Percentiles rank a stretch among this genome's conserved stretches.
phyloP scores from a whole-genome alignment of 2,113 vertebrate species.

The Pogona vitticeps region DNA sequence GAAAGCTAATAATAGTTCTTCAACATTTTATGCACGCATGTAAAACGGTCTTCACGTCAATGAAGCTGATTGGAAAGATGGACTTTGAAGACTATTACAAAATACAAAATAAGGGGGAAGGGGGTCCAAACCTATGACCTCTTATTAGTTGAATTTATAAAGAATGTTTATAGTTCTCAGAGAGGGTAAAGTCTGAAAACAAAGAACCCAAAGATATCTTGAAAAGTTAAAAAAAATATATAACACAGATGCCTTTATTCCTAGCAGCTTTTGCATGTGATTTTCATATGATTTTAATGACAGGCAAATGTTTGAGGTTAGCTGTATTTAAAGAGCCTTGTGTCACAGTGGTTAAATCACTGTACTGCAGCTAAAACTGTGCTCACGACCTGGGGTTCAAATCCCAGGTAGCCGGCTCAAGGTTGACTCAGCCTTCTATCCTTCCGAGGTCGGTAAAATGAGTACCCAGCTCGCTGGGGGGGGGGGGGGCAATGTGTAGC shows the following conservation, averaged over 20 bases:
- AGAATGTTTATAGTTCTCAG: neutral
- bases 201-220: slow-evolving; percentile 24
- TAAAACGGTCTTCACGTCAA: neutral
- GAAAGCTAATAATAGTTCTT: slow-evolving; percentile 19
- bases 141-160: slow-evolving; percentile 9
- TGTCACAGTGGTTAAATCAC: too few relatives aligned
- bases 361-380: too few relatives aligned
- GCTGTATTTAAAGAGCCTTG: too few relatives aligned
- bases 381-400: too few relatives aligned
- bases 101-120: neutral
- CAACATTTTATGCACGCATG: neutral
- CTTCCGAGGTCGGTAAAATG: too few relatives aligned
- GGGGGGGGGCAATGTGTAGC: too few relatives aligned
- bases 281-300: slow-evolving; percentile 35
- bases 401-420: too few relatives aligned
- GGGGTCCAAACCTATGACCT: neutral
- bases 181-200: rapidly evolving
- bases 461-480: too few relatives aligned
- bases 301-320: neutral
- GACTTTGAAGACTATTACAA: neutral
- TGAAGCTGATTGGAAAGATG: neutral
- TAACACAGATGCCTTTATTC: neutral
- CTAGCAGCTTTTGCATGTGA: slow-evolving; percentile 42
- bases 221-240: neutral
- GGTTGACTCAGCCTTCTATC: too few relatives aligned